Conservation (phyloP, 2,888 invertebrate species). For the Erpobdella octoculata region DNA sequence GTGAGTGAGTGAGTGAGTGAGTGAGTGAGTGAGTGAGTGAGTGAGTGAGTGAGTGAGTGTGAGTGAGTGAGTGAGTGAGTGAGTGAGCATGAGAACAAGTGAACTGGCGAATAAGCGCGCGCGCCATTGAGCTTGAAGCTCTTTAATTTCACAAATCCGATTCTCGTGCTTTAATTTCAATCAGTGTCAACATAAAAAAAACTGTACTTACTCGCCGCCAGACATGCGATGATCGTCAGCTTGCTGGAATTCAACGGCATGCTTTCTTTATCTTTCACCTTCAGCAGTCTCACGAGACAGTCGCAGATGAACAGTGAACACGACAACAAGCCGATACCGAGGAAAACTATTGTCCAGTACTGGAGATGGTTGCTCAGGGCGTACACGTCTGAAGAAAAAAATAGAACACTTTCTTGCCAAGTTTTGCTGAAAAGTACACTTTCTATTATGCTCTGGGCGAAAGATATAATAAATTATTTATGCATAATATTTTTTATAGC, state of each 20-base stretch:
- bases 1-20: not conserved
- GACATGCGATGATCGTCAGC: not conserved
- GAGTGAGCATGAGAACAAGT: not conserved
- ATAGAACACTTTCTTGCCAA: not conserved
- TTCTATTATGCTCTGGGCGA: no score
- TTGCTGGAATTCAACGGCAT: not conserved
- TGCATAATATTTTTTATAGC: no score
- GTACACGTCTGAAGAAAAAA: not conserved
- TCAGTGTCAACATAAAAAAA: no score
- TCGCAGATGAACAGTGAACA: slow-evolving; percentile 10
- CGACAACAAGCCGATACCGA: not conserved
- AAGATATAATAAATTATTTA: no score
- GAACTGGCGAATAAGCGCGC: not conserved
- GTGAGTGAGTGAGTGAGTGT: not conserved
- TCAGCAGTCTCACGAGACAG: not conserved
- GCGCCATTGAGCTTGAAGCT: no score
- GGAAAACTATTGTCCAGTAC: not conserved
- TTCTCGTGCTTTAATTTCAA: no score
- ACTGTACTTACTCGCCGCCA: slow-evolving; percentile 13
- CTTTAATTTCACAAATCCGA: no score
- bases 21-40: not conserved
- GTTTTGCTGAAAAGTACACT: not conserved
- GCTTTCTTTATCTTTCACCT: not conserved
- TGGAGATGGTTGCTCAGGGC: slow-evolving; percentile 14
- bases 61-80: not conserved